Percentiles rank a stretch among this genome's conserved stretches.
Conservation (phyloP, 2,797 vertebrate species). For the Acestrorhynchus altus region DNA sequence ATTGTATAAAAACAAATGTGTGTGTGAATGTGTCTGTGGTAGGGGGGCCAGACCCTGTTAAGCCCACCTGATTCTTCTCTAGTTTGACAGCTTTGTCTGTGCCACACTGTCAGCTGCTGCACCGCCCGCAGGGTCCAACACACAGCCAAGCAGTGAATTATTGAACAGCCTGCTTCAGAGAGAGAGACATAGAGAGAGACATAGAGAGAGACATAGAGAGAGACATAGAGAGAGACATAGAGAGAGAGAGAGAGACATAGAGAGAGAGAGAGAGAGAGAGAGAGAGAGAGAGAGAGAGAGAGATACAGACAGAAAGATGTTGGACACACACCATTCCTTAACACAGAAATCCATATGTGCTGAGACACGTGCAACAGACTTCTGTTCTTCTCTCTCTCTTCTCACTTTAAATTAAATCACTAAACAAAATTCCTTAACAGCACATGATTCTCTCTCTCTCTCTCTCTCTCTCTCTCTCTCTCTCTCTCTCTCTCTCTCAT, state of each 20-base stretch:
- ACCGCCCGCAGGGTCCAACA: conserved; percentile 70
- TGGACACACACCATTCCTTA: conserved; percentile 51
- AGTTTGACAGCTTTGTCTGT: conserved; percentile 72
- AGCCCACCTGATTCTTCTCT: conserved; percentile 69
- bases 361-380: conserved; percentile 20
- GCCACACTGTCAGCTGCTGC: conserved; percentile 70
- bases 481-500: background rate
- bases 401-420: too few relatives aligned
- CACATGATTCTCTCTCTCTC: background rate
- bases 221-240: background rate
- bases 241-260: conserved; percentile 43
- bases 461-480: background rate
- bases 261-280: background rate
- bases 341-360: conserved; percentile 27
- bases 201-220: background rate
- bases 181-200: conserved; percentile 51
- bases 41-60: conserved; percentile 47
- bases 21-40: conserved; percentile 25
- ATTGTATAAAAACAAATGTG: conserved; percentile 3
- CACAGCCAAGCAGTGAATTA: conserved; percentile 74
- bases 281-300: conserved; percentile 34
- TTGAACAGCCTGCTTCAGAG: conserved; percentile 71
- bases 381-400: background rate
- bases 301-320: conserved; percentile 13
- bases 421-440: too few relatives aligned